These are phyloP conservation scores for Dermochelys coriacea DNA, from an alignment of 2,797 vertebrate genomes.

Conservation along the genomic window DNA sequence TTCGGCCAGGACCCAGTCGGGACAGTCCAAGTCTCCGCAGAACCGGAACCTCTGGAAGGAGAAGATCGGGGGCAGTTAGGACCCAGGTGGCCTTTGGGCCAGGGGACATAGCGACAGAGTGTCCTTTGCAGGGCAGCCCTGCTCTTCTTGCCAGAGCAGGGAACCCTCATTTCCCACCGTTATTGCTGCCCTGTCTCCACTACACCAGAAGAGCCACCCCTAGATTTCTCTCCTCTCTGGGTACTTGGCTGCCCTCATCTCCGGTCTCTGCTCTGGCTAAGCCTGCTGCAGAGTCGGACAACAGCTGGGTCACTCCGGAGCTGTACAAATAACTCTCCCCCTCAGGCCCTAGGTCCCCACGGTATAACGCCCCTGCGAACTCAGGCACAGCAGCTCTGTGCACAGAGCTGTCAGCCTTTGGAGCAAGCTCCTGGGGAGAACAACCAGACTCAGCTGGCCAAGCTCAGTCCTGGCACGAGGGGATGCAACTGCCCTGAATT, in stretches of 20 bases:
- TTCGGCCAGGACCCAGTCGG: slow-evolving; percentile 97
- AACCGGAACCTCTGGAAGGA: slow-evolving; percentile 92
- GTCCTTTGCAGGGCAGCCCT: neutral
- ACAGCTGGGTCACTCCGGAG: neutral
- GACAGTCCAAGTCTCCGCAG: slow-evolving; percentile 97
- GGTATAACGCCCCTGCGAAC: neutral
- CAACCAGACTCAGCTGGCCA: neutral
- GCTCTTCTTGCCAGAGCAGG: neutral
- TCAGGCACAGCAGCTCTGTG: accelerated
- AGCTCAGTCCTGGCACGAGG: too few relatives aligned
- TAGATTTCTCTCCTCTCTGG: neutral
- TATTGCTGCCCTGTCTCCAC: neutral
- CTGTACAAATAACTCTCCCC: neutral
- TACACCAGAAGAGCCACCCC: too few relatives aligned
- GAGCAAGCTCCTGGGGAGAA: neutral
- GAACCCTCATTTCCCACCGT: neutral
- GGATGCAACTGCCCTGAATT: neutral
- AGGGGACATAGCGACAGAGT: neutral
- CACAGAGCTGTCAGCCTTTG: neutral
- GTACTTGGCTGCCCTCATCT: too few relatives aligned
- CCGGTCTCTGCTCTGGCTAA: neutral
- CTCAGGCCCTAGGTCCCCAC: neutral
- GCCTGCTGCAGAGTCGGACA: neutral
- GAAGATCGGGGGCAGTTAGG: neutral
- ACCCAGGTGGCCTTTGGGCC: neutral